Conservation (phyloP, 2,113 vertebrate genomes). For the Axis porcinus region DNA sequence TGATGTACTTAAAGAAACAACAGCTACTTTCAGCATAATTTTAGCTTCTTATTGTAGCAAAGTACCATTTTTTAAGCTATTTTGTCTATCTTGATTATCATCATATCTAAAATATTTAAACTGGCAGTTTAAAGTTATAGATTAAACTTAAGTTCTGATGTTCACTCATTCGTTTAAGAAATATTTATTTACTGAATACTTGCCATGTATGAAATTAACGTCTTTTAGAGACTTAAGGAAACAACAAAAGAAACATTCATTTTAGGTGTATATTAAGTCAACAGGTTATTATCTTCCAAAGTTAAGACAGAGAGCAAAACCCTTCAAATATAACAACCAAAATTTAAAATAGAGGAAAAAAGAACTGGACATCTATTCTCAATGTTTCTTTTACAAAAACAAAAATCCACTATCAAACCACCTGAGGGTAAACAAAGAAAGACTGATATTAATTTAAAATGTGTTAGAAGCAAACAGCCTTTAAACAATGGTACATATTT, state of each 20-base stretch:
- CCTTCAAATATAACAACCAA: neutral
- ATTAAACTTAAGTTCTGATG: neutral
- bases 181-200: neutral
- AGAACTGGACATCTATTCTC: neutral
- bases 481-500: neutral
- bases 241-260: neutral
- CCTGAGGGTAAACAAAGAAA: neutral
- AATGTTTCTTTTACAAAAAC: neutral
- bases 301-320: neutral
- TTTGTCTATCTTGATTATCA: constrained; percentile 4
- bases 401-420: neutral
- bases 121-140: neutral
- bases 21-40: constrained; percentile 7
- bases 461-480: neutral
- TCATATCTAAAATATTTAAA: neutral
- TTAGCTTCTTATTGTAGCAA: neutral
- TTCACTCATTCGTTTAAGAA: neutral
- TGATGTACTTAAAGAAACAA: neutral
- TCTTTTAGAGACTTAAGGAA: neutral
- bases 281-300: neutral
- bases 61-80: neutral
- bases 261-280: neutral
- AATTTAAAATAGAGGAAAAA: neutral
- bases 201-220: neutral
- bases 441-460: neutral